Percentiles rank a stretch among this genome's conserved stretches.
phyloP scores from a whole-genome alignment of 2,888 invertebrate species.

The Eupithecia inturbata region DNA sequence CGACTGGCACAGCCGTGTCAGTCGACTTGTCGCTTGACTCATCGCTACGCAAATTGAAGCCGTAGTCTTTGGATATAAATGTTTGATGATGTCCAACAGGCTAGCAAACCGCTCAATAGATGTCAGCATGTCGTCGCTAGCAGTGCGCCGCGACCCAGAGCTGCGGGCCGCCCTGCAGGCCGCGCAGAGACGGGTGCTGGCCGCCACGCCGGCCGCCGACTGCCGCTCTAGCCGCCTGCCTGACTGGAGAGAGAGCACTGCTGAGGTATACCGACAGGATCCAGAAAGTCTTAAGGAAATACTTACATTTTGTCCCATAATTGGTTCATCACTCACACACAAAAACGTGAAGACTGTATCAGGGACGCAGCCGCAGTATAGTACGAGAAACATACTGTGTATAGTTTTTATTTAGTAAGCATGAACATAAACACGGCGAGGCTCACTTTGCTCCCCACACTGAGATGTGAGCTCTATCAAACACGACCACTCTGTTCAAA shows the following conservation, averaged over 20 bases:
- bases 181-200: conserved; percentile 90
- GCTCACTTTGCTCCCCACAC: no score
- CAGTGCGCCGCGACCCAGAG: conserved; percentile 89
- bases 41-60: neutral
- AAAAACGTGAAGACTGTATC: no score
- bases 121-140: conserved; percentile 90
- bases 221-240: conserved; percentile 86
- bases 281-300: neutral
- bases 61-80: neutral
- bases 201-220: conserved; percentile 91
- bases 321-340: neutral
- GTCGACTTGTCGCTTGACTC: neutral
- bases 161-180: conserved; percentile 92
- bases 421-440: no score
- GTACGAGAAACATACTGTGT: no score
- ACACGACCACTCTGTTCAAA: no score
- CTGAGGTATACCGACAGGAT: conserved; percentile 52
- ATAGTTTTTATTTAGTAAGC: no score
- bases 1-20: neutral
- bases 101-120: conserved; percentile 96
- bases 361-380: no score
- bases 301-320: neutral
- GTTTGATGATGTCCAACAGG: conserved; percentile 65
- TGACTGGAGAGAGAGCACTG: conserved; percentile 89
- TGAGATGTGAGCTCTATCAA: no score